Evolutionary conservation across 2,797 vertebrate genomes (phyloP), one percentile per base, ranked within the genome.

Genomic region (Triplophysa yarkandensis): DNA sequence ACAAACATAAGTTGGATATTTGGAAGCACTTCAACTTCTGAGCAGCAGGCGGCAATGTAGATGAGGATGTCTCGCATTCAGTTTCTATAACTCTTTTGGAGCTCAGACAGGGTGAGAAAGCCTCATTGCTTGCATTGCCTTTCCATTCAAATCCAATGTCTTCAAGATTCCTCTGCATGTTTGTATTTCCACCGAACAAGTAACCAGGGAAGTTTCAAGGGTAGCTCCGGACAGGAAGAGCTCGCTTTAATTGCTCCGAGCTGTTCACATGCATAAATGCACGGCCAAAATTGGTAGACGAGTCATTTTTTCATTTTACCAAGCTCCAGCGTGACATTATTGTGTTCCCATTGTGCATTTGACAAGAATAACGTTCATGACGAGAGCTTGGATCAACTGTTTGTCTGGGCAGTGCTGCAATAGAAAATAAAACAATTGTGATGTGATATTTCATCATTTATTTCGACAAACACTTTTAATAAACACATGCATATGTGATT

Each of bases 31-130:
- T 88, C 72, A 70, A 55, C 71, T 75, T 84, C 82, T 85, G 74
- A 86, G 76, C 90, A 87, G 87, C 78, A 92, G 90, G 89, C 88
- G 90, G 87, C 88, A 91, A 86, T 85, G 88, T 86, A 88, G 85
- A 84, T 81, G 82, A 88, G 88, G 86, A 84, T 85, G 86, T 88
- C 85, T 82, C 69, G 79, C 23, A 13, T 28, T 16, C 17, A 48
- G 64, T 25, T 39, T 1, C 50, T 54, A 17, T 27, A 25, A 4
- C 34, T 64, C 76, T 65, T 68, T 17, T 50, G 23, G 13, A 64
- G 28, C 43, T 75, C 64, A 76, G 76, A 39, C 64, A 48, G 32
- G 21, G 63, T 61, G 25, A 66, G 74, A 70, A 68, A 74, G 60
- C 58, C 68, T 65, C 63, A 62, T 13, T 28, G 44, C 61, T 60